Percentiles rank a stretch among this genome's conserved stretches.
Conservation (phyloP, 2,113 vertebrate genomes). For the Polyodon spathula region DNA sequence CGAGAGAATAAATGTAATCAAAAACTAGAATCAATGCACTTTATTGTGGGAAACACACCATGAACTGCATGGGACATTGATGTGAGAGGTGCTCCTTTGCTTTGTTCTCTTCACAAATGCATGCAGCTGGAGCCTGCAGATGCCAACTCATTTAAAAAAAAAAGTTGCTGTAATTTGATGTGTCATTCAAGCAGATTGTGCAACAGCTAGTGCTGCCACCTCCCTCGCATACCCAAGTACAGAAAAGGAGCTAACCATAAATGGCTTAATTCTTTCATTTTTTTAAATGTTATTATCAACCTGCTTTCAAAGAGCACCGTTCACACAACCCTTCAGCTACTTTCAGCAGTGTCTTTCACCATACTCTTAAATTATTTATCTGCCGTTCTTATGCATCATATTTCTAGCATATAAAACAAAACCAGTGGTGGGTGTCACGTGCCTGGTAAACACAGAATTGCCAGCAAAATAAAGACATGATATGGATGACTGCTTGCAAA, state of each 20-base stretch:
- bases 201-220: conserved; percentile 10
- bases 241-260: not conserved
- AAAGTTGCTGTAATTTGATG: not conserved
- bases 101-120: conserved; percentile 31
- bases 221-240: conserved; percentile 3
- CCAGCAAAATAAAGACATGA: too few species aligned
- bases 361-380: too few species aligned
- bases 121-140: conserved; percentile 1
- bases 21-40: not conserved
- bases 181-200: conserved; percentile 8
- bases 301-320: not conserved
- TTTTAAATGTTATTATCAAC: conserved; percentile 2
- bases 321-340: not conserved
- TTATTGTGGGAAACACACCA: conserved; percentile 13
- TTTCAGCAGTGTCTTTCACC: not conserved
- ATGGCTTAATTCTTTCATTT: not conserved
- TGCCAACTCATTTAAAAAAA: conserved; percentile 15
- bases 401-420: too few species aligned
- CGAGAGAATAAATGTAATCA: not conserved
- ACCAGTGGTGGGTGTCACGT: too few species aligned
- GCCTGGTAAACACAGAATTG: too few species aligned
- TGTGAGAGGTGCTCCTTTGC: conserved; percentile 27
- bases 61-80: conserved; percentile 7
- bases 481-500: too few species aligned
- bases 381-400: too few species aligned